A percentile compares a stretch with the other conserved stretches of the same genome.
Conservation (phyloP, 2,113 vertebrate species). For the Calonectris borealis region DNA sequence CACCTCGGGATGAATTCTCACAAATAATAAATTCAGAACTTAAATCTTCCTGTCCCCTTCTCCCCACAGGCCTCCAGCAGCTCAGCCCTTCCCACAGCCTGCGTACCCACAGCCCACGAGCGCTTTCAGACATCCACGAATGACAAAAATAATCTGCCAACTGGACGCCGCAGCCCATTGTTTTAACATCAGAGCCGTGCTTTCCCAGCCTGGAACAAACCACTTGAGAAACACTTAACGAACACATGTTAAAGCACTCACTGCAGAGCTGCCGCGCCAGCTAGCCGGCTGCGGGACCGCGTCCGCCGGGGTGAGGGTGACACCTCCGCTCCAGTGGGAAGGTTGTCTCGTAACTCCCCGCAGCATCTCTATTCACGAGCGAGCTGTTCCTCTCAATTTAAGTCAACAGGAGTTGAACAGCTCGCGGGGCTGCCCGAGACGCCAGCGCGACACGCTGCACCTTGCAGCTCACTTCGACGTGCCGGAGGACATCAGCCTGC, state of each 20-base stretch:
- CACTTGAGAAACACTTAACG: not conserved
- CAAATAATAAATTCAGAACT: not conserved
- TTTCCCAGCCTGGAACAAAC: not conserved
- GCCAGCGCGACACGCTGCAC: rapidly evolving
- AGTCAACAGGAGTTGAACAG: not conserved
- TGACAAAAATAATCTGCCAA: not conserved
- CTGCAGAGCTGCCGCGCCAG: not conserved
- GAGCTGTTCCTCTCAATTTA: not conserved
- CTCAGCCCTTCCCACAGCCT: not conserved
- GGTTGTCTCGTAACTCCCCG: not conserved
- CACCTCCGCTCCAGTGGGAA: rapidly evolving
- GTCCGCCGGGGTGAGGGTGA: rapidly evolving
- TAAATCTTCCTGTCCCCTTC: not conserved
- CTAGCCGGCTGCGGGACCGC: rapidly evolving
- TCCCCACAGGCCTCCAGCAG: not conserved
- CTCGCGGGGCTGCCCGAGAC: rapidly evolving
- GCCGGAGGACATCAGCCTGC: rapidly evolving
- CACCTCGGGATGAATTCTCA: not conserved
- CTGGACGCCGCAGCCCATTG: not conserved
- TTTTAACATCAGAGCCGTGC: not conserved
- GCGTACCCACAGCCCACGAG: rapidly evolving
- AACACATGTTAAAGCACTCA: not conserved
- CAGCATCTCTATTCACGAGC: not conserved
- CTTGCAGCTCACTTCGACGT: not conserved
- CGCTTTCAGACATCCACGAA: not conserved